Conservation (phyloP, 2,888 invertebrate genomes). For the Pristionchus maxplancki region DNA sequence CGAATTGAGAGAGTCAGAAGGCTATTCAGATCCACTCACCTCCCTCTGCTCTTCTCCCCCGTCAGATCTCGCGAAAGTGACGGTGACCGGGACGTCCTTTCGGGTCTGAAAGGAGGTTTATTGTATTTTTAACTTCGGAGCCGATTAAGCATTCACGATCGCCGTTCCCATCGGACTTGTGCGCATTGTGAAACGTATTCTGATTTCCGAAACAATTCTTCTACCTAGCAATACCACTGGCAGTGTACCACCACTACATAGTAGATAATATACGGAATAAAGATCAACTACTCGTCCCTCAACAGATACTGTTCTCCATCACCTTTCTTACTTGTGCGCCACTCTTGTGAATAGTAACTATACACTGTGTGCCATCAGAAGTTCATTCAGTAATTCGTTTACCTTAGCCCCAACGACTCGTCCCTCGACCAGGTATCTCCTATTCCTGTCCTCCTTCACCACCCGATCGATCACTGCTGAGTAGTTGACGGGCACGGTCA, state of each 20-base stretch:
- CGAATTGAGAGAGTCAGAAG: too few species aligned
- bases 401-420: slow-evolving; percentile 46
- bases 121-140: not conserved
- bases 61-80: slow-evolving; percentile 19
- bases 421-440: slow-evolving; percentile 45
- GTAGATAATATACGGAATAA: too few species aligned
- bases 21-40: not conserved
- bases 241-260: too few species aligned
- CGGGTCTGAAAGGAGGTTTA: not conserved
- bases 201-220: too few species aligned
- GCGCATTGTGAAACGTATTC: not conserved
- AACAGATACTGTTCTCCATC: too few species aligned
- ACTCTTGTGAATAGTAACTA: too few species aligned
- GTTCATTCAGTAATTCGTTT: too few species aligned
- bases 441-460: not conserved
- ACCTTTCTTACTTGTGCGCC: too few species aligned
- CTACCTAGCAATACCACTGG: too few species aligned
- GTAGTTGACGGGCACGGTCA: slow-evolving; percentile 43
- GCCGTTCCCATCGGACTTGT: not conserved
- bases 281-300: too few species aligned
- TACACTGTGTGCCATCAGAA: too few species aligned
- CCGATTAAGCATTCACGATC: not conserved
- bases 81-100: slow-evolving; percentile 42
- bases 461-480: slow-evolving; percentile 48
- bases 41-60: not conserved